Base-by-base conservation (phyloP, 2,888 invertebrate genomes). In the Ligdia adustata region DNA sequence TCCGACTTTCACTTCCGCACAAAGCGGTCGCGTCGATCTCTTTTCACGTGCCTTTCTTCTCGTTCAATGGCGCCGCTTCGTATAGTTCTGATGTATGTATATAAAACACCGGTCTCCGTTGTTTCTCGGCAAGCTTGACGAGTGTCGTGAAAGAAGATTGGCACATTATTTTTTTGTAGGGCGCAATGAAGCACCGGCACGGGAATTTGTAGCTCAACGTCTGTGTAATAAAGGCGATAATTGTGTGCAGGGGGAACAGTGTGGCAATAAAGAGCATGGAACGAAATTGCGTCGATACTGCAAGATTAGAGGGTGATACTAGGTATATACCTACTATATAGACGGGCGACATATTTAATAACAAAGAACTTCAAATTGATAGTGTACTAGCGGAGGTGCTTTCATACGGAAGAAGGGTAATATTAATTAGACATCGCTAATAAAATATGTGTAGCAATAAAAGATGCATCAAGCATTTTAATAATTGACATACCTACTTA, bases 1-100 rank as follows among this genome's bases (percentile, higher is more conserved):
- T 59, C 62, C 62, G 72, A 81, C 82, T 82, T 82, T 79, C 82
- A 80, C 82, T 80, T 78, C 75, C 51, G 45, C 56, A 35, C 57
- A 37, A 29, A 38, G 35, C 53, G 43, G 34, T 39, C 34, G 24
- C 42, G 38, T 33, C 33, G 34, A 34, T 18, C 34, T 26, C 24
- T 9, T 13, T 6, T 29, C 26, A 9, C 24, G 41, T 9, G 32
- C 40, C 52, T 50, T 54, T 41, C 55, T 53, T 50, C 29, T 44
- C 35, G 44, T 41, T 43, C n/a, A 33, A 28, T 29, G 22, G 26
- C n/a, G 20, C 31, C 46, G 34, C 45, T 43, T 40, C 22, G 29
- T 37, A 31, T 4, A 27, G 28, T 35, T 28, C 16, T 16, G 16
- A 37, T 29, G 34, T 34, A 5, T 18, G n/a, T 45, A 35, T 20